Percentiles rank a stretch among this genome's conserved stretches.
Evolutionary conservation across 2,113 vertebrate species (phyloP).

Genomic region (Chionomys nivalis): DNA sequence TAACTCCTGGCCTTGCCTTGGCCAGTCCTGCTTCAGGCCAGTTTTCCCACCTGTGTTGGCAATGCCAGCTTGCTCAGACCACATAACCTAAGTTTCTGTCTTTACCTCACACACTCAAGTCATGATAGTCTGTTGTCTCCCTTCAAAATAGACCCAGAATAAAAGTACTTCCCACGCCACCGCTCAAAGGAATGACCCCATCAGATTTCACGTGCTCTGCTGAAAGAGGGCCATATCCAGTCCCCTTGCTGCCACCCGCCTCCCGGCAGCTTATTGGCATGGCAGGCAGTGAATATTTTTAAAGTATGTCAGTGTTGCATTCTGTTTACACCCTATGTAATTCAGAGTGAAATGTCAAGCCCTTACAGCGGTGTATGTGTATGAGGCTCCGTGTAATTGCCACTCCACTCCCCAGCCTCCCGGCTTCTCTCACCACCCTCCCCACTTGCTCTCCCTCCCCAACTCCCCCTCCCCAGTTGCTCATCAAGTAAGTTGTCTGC

Average conservation of each 20-base stretch:
- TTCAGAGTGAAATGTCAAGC: not conserved
- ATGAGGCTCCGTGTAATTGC: not conserved
- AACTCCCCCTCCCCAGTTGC: not conserved
- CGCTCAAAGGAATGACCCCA: not conserved
- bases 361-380: not conserved
- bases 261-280: not conserved
- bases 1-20: not conserved
- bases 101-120: slow-evolving; percentile 6
- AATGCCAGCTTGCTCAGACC: slow-evolving; percentile 8
- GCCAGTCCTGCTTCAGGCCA: not conserved
- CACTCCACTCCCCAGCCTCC: not conserved
- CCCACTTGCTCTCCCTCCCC: no score
- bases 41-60: not conserved
- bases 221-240: not conserved
- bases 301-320: not conserved
- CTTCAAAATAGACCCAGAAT: slow-evolving; percentile 21
- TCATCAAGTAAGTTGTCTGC: not conserved
- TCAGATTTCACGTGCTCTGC: not conserved
- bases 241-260: not conserved
- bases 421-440: not conserved
- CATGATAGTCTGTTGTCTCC: not conserved
- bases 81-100: slow-evolving; percentile 37
- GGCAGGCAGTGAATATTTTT: not conserved
- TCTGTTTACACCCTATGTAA: not conserved
- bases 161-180: not conserved